Evolutionary conservation across 1,140 invertebrate genomes (phyloP), one percentile per base, ranked within the genome.

Genomic region (Conus betulinus): DNA sequence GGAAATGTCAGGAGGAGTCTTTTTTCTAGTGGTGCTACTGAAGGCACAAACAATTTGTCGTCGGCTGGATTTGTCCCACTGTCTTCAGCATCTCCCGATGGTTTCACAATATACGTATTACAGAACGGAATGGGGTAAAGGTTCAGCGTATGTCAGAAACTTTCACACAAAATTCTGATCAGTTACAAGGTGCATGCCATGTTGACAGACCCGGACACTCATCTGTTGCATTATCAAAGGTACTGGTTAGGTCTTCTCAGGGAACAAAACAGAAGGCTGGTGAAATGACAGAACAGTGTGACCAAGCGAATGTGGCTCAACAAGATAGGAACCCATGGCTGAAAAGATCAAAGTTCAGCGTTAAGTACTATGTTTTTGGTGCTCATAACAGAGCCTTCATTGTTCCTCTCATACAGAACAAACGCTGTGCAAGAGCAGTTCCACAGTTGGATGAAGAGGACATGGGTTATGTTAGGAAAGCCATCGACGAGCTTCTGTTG

Each of bases 301-400:
- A 39, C 39, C 39, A 39, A 39, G 39, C 39, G 39, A 39, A 39
- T 39, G 39, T 39, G 39, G 39, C 39, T 39, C 23, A 74, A 8
- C 15, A 23, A 79, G 15, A 23, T 53, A 20, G 52, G 17, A 51
- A 7, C 15, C 53, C 27, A 20, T 74, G 63, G 84, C 10, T 78
- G 11, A 87, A 76, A 27, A 79, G 51, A 15, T 87, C 71, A 6
- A 78, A 79, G 53, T 87, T 87, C n/a, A 57, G 57, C 25, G 23
- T 87, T 0, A 87, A 57, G 53, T 87, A 87, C 52, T 87, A 87
- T 57, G 74, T 87, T 13, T 87, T 78, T 87, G n/a, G 74, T 51
- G 5, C 57, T 57, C 11, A 39, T 2, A 52, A 74, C 52, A 87
- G 85, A 39, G 85, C 85, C 11, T 87, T 87, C 57, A 39, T 79